Evolutionary conservation across 2,888 invertebrate species (phyloP), one percentile per base, ranked within the genome.

Genomic region (Pammene aurita): DNA sequence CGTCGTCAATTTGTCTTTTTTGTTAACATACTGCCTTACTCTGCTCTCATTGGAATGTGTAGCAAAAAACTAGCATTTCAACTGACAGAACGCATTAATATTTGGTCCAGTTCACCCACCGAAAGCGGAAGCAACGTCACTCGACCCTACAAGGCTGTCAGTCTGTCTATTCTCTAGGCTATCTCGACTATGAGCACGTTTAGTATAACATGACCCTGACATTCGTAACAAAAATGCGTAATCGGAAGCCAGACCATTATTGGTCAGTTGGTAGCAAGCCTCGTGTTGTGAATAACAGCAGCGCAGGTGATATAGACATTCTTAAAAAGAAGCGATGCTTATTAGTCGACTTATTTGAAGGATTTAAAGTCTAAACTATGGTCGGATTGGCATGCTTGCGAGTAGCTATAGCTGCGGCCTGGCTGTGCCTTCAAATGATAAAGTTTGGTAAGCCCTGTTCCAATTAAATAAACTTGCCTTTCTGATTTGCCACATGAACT

Each of bases 31-130:
- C 46, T 38, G 13, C 50, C 14, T 18, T 9, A 34, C 48, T 14
- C 46, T 41, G 54, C 52, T 63, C 48, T 65, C 34, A 50, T 65
- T 34, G 69, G 69, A 65, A 69, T 69, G 58, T 35, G 26, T 14
- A 16, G 46, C 58, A 65, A 69, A 26, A 69, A 68, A 64, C 50
- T 42, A 57, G 38, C 54, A 55, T 60, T 58, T 54, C 13, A 65
- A 42, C 38, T 46, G 60, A 34, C 65, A 41, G 14, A 54, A 38
- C 69, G 60, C 44, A 60, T 69, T 69, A 69, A 46, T 44, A 42
- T 50, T 34, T 52, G 69, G 46, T 65, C 55, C 58, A 64, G 69
- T 57, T 35, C 69, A 58, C 69, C 69, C 48, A 69, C 69, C 38
- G 69, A 69, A 34, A 65, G 65, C 69, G 69, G 69, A 69, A 69